Percentiles rank a stretch among this genome's conserved stretches.
Evolutionary conservation across 2,888 invertebrate genomes (phyloP).

Genomic region (Catocala nupta): DNA sequence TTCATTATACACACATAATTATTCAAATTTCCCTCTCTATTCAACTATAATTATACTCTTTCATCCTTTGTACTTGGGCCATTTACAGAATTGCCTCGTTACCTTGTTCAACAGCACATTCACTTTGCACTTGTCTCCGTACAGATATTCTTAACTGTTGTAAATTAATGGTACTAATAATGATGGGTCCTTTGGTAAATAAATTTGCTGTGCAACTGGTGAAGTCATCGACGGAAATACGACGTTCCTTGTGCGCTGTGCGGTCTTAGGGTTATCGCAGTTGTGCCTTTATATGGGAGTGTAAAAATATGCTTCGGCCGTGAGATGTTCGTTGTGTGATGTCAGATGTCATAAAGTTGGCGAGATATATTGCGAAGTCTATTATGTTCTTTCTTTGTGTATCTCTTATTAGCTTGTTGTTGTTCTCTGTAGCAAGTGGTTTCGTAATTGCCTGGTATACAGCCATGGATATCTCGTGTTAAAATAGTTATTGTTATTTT

Average conservation of each 20-base stretch:
- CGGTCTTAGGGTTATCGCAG: slow-evolving; percentile 46
- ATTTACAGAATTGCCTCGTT: not conserved
- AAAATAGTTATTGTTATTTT: too few relatives aligned
- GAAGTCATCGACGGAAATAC: slow-evolving; percentile 73
- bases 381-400: too few relatives aligned
- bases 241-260: slow-evolving; percentile 39
- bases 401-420: too few relatives aligned
- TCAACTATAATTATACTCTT: too few relatives aligned
- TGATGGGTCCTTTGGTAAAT: slow-evolving; percentile 64
- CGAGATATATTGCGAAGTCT: too few relatives aligned
- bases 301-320: slow-evolving; percentile 22
- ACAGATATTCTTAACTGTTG: slow-evolving; percentile 29
- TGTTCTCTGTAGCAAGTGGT: too few relatives aligned
- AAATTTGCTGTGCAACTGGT: slow-evolving; percentile 62
- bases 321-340: slow-evolving; percentile 20
- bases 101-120: slow-evolving; percentile 19
- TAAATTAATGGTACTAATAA: slow-evolving; percentile 56
- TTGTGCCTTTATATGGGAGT: slow-evolving; percentile 26
- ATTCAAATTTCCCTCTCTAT: slow-evolving; percentile 1
- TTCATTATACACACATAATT: not conserved
- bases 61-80: not conserved
- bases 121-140: slow-evolving; percentile 9
- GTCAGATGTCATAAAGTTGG: slow-evolving; percentile 7
- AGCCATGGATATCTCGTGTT: too few relatives aligned
- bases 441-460: too few relatives aligned